Conservation (phyloP, 2,888 invertebrate genomes). For the Heliconius ethilla region DNA sequence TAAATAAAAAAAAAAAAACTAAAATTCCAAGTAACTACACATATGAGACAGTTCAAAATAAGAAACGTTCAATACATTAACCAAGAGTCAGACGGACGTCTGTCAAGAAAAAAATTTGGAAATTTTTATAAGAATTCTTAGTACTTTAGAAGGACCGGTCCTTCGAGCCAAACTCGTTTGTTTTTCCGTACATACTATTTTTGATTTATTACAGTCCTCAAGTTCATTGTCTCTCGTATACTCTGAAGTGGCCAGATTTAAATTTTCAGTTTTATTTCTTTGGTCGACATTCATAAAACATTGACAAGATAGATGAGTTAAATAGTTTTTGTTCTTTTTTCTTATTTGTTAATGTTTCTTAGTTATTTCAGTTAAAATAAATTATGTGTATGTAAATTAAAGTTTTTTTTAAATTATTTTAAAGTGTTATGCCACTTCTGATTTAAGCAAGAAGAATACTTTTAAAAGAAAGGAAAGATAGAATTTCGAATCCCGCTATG, state of each 20-base stretch:
- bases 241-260: neutral
- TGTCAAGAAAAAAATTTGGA: slow-evolving; percentile 13
- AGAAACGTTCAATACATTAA: neutral
- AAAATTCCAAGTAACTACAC: neutral
- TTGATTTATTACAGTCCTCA: slow-evolving; percentile 15
- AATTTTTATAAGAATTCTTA: neutral
- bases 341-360: neutral
- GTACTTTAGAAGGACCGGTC: slow-evolving; percentile 2
- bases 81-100: neutral
- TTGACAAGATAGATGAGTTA: neutral
- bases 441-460: no score
- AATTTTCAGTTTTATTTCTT: slow-evolving; percentile 9
- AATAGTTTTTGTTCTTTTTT: neutral
- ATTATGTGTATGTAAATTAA: no score
- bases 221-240: neutral
- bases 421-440: no score
- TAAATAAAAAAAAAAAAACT: neutral
- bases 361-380: no score
- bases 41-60: slow-evolving; percentile 8
- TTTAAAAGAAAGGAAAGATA: no score
- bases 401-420: no score
- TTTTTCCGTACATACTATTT: slow-evolving; percentile 17
- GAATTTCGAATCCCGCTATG: no score
- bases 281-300: neutral
- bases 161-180: slow-evolving; percentile 16